Conservation (phyloP, 2,113 vertebrate genomes). For the Lipotes vexillifer region DNA sequence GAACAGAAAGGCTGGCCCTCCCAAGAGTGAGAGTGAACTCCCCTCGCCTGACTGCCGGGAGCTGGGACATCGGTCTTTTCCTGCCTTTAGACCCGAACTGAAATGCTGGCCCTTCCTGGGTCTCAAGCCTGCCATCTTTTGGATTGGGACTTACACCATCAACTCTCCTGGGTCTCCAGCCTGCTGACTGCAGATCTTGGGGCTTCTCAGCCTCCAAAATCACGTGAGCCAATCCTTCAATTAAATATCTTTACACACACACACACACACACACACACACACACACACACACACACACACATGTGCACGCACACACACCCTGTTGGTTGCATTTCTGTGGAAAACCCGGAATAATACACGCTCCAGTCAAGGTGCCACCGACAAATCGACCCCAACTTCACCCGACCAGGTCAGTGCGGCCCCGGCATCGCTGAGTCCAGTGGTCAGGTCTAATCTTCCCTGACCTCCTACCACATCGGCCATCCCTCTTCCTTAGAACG, state of each 20-base stretch:
- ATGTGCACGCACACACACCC: neutral
- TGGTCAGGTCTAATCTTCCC: neutral
- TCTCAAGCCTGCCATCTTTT: neutral
- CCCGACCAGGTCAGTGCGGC: neutral
- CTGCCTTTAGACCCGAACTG: neutral
- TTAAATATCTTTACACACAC: neutral
- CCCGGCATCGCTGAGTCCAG: neutral
- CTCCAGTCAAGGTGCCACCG: accelerated
- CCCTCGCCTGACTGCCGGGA: neutral
- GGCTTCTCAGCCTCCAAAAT: neutral
- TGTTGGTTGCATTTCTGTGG: neutral
- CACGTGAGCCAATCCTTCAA: neutral
- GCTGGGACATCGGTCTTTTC: neutral
- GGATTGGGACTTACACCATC: neutral
- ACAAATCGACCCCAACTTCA: neutral
- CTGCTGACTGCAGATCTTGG: neutral
- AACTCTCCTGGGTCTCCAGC: neutral
- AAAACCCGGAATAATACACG: neutral
- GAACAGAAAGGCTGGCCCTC: neutral
- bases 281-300: neutral
- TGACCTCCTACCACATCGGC: neutral
- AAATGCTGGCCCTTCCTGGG: neutral
- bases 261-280: neutral
- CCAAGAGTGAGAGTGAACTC: neutral
- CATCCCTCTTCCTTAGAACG: too few species aligned